Conservation (phyloP, 2,113 vertebrate genomes). For the Scomber colias region DNA sequence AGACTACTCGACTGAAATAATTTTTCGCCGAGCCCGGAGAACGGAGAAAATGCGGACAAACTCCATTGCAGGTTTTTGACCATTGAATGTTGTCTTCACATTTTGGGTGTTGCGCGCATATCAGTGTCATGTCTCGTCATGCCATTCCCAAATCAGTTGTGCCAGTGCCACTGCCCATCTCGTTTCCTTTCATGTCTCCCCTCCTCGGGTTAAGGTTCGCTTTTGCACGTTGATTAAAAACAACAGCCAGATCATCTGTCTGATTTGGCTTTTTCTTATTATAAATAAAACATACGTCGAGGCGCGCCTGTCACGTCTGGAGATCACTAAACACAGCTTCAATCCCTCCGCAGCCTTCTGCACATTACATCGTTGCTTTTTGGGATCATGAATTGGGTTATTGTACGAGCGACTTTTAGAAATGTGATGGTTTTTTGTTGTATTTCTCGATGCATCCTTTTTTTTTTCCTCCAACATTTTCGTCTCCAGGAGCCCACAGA, state of each 20-base stretch:
- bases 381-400: fast-evolving
- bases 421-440: not conserved
- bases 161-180: slow-evolving; percentile 71
- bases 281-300: slow-evolving; percentile 30
- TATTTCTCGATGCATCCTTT: slow-evolving; percentile 24
- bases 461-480: not conserved
- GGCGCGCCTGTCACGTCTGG: slow-evolving; percentile 28
- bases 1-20: slow-evolving; percentile 59
- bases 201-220: slow-evolving; percentile 10
- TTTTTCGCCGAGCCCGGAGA: slow-evolving; percentile 42
- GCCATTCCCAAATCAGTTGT: slow-evolving; percentile 69
- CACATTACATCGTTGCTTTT: slow-evolving; percentile 1
- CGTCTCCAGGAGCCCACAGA: slow-evolving; percentile 52
- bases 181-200: slow-evolving; percentile 56
- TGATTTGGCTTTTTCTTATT: slow-evolving; percentile 22
- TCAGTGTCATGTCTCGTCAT: slow-evolving; percentile 80
- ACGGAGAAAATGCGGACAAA: slow-evolving; percentile 53
- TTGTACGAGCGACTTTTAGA: not conserved
- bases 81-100: slow-evolving; percentile 74
- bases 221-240: slow-evolving; percentile 40
- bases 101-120: slow-evolving; percentile 73
- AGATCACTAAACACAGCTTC: slow-evolving; percentile 40
- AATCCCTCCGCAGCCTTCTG: slow-evolving; percentile 16
- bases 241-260: not conserved
- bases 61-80: slow-evolving; percentile 76